Percentiles rank a stretch among this genome's conserved stretches.
Evolutionary conservation across 2,113 vertebrate species (phyloP).

Genomic region (Lycaon pictus): DNA sequence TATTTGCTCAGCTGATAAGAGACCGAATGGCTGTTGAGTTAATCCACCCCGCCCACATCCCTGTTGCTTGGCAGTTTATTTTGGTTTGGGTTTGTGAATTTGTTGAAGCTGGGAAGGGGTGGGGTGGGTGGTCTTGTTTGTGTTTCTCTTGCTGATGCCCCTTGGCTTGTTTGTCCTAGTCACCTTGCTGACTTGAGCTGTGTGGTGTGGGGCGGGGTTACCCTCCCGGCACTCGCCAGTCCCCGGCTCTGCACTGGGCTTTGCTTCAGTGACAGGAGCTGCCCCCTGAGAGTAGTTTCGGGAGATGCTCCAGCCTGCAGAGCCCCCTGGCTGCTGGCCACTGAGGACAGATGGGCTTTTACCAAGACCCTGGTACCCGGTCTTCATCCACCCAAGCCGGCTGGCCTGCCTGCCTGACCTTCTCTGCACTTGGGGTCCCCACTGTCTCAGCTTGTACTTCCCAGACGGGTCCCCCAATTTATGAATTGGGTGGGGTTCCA

Average conservation of each 20-base stretch:
- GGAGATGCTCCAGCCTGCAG: background rate
- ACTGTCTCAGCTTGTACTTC: background rate
- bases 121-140: background rate
- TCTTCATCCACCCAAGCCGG: too few relatives aligned
- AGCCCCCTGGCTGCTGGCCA: background rate
- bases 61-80: background rate
- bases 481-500: background rate
- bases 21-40: background rate
- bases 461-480: background rate
- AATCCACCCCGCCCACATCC: background rate
- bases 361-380: background rate
- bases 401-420: background rate
- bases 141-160: background rate
- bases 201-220: background rate
- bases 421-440: background rate
- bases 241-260: background rate
- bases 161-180: background rate
- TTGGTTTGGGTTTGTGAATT: background rate
- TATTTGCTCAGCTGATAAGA: background rate
- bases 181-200: background rate
- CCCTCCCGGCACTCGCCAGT: rapidly evolving
- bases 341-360: background rate
- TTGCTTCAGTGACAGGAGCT: background rate
- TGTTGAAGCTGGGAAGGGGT: background rate
- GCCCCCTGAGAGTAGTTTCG: background rate